Evolutionary conservation across 2,113 vertebrate genomes (phyloP).

Genomic region (Castor canadensis): DNA sequence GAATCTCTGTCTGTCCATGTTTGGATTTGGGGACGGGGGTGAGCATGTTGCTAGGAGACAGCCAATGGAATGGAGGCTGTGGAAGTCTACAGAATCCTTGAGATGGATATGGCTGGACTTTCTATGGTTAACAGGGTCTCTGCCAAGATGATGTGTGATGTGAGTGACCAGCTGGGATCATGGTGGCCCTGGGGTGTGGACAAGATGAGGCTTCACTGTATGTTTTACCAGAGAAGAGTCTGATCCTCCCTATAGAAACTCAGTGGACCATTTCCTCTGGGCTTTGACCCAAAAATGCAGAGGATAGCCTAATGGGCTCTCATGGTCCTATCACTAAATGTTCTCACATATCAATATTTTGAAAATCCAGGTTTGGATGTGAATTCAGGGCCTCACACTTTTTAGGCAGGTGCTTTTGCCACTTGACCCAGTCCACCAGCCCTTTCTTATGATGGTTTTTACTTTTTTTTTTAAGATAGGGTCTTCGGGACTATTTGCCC

Average conservation of each 20-base stretch:
- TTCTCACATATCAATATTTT: no score
- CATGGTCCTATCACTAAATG: no score
- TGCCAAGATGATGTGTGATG: neutral
- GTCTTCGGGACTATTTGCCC: no score
- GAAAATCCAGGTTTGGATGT: no score
- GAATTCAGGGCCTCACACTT: no score
- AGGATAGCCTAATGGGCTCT: no score
- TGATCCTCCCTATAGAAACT: neutral
- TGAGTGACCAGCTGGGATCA: neutral
- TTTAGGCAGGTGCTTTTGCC: no score
- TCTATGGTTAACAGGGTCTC: neutral
- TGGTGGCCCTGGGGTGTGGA: neutral
- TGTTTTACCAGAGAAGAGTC: neutral
- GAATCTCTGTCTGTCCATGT: neutral
- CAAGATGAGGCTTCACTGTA: neutral
- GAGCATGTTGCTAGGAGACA: slow-evolving; percentile 58
- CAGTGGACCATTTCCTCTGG: neutral
- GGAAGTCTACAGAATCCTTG: neutral
- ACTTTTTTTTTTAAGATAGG: no score
- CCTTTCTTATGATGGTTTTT: no score
- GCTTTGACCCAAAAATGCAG: neutral
- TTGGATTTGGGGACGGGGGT: neutral
- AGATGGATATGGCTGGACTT: neutral
- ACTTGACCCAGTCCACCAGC: no score
- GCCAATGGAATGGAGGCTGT: neutral